Percentiles rank a stretch among this genome's conserved stretches.
phyloP scores from a whole-genome alignment of 2,888 invertebrate genomes.

The Augochlorella aurata region DNA sequence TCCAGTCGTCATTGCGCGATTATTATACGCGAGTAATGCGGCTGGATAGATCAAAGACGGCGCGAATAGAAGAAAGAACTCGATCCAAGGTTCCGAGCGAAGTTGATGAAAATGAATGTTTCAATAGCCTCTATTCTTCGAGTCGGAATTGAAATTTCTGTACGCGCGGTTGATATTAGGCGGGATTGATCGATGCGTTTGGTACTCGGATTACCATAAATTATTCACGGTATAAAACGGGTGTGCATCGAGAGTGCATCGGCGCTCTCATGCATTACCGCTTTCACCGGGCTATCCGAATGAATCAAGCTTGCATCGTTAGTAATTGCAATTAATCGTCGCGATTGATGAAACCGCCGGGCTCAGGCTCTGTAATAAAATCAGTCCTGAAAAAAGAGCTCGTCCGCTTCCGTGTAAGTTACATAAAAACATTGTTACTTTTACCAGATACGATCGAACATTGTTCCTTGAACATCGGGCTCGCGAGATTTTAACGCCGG shows the following conservation, averaged over 20 bases:
- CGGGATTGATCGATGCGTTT: background rate
- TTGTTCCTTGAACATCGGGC: background rate
- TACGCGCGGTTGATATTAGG: background rate
- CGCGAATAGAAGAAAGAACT: background rate
- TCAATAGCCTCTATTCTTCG: background rate
- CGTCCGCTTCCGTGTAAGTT: constrained; percentile 32
- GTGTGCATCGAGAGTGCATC: constrained; percentile 9
- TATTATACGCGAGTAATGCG: constrained; percentile 68
- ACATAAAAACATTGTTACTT: constrained; percentile 29
- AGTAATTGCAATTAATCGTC: constrained; percentile 38
- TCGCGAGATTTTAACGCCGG: too few relatives aligned
- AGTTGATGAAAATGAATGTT: constrained; percentile 61
- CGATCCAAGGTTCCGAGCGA: background rate
- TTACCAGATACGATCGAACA: constrained; percentile 4
- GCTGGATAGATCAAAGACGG: constrained; percentile 45
- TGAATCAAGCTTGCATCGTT: constrained; percentile 19
- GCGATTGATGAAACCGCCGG: constrained; percentile 15
- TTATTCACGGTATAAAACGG: constrained; percentile 8
- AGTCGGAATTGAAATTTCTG: background rate
- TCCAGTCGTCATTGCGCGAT: constrained; percentile 76
- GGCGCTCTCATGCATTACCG: constrained; percentile 31
- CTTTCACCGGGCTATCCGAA: constrained; percentile 34
- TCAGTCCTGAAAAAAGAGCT: constrained; percentile 2
- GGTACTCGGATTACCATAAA: constrained; percentile 1
- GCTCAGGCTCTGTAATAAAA: constrained; percentile 4